phyloP scores from a whole-genome alignment of 2,888 invertebrate species.

The Sylvicola cinctus region DNA sequence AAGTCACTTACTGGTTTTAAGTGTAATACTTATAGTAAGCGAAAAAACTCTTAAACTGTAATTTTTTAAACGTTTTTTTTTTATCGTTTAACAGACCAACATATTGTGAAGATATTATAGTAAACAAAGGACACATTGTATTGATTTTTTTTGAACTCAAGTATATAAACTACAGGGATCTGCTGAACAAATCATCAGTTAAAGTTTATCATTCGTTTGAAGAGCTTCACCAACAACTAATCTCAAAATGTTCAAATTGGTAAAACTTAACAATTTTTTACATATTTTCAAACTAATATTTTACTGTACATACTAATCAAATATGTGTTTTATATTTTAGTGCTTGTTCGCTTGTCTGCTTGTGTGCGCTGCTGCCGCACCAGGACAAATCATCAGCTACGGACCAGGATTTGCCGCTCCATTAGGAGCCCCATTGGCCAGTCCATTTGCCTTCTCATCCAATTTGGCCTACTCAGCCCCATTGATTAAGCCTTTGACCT shows the following conservation, averaged over 20 bases:
- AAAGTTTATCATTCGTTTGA: too few relatives aligned
- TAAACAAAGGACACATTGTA: too few relatives aligned
- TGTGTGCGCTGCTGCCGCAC: background rate
- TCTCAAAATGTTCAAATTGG: conserved; percentile 1
- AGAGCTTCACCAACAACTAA: background rate
- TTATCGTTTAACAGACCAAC: too few relatives aligned
- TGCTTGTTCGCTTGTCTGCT: background rate
- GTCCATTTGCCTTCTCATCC: background rate
- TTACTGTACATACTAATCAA: background rate
- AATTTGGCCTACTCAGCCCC: background rate
- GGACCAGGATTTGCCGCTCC: background rate
- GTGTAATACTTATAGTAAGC: too few relatives aligned
- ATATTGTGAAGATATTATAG: too few relatives aligned
- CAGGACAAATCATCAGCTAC: background rate
- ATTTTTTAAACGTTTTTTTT: too few relatives aligned
- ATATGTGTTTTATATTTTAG: background rate
- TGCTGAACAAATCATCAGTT: too few relatives aligned
- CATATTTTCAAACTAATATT: background rate
- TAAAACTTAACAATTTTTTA: background rate
- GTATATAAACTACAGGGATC: too few relatives aligned
- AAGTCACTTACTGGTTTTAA: too few relatives aligned
- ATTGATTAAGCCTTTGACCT: background rate
- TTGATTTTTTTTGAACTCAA: too few relatives aligned
- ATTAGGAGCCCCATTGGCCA: too few relatives aligned
- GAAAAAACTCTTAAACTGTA: too few relatives aligned